Percentiles rank a stretch among this genome's conserved stretches.
These are phyloP conservation scores for Cryptophagus acutangulus DNA, from an alignment of 2,888 invertebrate species.

Conservation along the genomic window DNA sequence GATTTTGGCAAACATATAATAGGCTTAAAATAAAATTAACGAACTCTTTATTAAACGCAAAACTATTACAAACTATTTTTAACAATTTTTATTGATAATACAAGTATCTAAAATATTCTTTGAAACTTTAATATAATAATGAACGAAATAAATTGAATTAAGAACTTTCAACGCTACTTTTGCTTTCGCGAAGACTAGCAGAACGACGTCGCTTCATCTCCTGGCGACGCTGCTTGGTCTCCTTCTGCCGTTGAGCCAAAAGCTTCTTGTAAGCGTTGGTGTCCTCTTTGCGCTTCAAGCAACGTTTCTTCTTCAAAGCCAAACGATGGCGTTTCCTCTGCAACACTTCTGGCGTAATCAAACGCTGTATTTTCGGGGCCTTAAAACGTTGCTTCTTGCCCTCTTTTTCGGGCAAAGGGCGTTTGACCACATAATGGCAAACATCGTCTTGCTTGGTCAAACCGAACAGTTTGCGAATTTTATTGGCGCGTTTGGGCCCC, in stretches of 20 bases:
- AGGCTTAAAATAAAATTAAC: too few species aligned
- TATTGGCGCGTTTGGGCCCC: conserved; percentile 73
- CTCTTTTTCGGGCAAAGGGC: conserved; percentile 57
- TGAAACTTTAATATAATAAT: too few species aligned
- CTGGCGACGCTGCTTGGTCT: conserved; percentile 39
- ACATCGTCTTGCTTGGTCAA: conserved; percentile 74
- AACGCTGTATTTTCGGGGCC: conserved; percentile 75
- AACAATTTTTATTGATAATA: too few species aligned
- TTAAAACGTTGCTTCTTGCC: conserved; percentile 55
- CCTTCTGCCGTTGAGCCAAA: conserved; percentile 68
- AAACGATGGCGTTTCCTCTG: conserved; percentile 65
- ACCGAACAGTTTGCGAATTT: conserved; percentile 74
- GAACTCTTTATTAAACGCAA: too few species aligned
- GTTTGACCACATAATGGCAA: conserved; percentile 69
- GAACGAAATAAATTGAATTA: too few species aligned
- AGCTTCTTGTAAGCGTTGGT: conserved; percentile 70
- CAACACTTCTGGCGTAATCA: conserved; percentile 59
- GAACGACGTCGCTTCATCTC: conserved; percentile 68
- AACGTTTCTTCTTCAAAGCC: conserved; percentile 65
- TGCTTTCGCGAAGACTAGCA: conserved; percentile 77
- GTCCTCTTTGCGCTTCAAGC: conserved; percentile 61
- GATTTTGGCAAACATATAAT: too few species aligned
- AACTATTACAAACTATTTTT: too few species aligned
- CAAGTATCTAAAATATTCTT: too few species aligned
- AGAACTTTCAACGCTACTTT: conserved; percentile 70